Evolutionary conservation across 37 sponge, comb jelly and placozoan species (phyloP), one percentile per base, ranked within the genome.

Genomic region (Beroe ovata): DNA sequence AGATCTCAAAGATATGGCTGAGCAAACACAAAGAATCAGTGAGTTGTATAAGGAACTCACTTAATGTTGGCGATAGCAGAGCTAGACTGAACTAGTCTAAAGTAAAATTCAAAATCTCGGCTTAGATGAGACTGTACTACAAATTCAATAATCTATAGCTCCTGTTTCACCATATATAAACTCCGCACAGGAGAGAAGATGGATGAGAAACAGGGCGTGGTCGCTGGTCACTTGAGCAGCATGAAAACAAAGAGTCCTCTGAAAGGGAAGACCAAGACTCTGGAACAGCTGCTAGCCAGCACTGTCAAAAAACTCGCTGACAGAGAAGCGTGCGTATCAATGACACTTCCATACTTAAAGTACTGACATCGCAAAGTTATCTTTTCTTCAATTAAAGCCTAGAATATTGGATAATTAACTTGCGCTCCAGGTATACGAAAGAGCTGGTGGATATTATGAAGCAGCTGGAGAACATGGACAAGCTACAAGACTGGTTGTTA

Each of bases 181-280:
- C 54, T 62, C 20, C 29, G 4, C 63, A 11, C 30, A 66, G 69
- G 35, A 30, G 69, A 25, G 35, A 66, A 32, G 35, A 33, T 32
- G 30, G 69, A 26, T 33, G 18, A 66, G 35, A 26, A 66, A 32
- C 32, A 29, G 33, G 69, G 18, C 2, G 69, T 29, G 35, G 18
- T 40, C 0, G 21, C 8, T n/a, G 41, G 36, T n/a, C 84, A 77
- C 47, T 11, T 77, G 8, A 23, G 20, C 4, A 77, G 4, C 22
- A 77, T 77, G 84, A 77, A 77, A 35, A 35, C n/a, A 8, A 77
- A 77, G 33, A 35, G 84, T 21, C 54, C 84, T 42, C 54, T 77
- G 11, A 77, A 77, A 35, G 84, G 84, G 1, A 77, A 77, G 54
- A 77, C 84, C 16, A 77, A 77, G 28, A 42, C 54, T 1, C 84